phyloP scores from a whole-genome alignment of 2,797 vertebrate genomes.

The Pagetopsis macropterus region DNA sequence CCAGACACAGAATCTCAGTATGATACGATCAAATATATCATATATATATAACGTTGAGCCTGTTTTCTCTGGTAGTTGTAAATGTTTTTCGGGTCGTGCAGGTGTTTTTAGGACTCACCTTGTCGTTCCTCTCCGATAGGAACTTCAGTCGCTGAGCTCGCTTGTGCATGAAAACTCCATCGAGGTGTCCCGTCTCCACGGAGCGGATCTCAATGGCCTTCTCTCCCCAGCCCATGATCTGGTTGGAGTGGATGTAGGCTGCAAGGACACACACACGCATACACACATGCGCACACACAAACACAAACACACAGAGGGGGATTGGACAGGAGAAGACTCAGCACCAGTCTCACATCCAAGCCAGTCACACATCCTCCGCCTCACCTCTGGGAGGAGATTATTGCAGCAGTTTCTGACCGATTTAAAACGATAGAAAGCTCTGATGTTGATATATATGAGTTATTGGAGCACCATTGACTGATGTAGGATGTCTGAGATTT shows the following conservation, averaged over 20 bases:
- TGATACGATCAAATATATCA: no score
- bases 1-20: no score
- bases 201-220: conserved; percentile 99
- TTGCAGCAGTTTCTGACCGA: conserved; percentile 85
- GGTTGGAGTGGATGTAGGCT: conserved; percentile 99
- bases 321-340: conserved; percentile 72
- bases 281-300: not conserved
- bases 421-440: not conserved
- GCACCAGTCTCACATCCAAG: conserved; percentile 64
- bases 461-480: not conserved
- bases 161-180: conserved; percentile 99
- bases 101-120: conserved; percentile 82
- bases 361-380: conserved; percentile 66
- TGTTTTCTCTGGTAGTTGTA: no score
- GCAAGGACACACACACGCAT: conserved; percentile 64
- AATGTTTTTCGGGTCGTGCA: no score
- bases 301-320: conserved; percentile 49
- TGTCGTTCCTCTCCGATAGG: conserved; percentile 98
- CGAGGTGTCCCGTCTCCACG: conserved; percentile 99
- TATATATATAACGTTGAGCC: no score
- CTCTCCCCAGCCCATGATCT: conserved; percentile 99
- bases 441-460: not conserved
- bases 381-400: conserved; percentile 79
- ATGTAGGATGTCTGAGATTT: not conserved
- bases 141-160: conserved; percentile 99